These are phyloP conservation scores for Gastrophryne carolinensis DNA, from an alignment of 2,797 vertebrate species.

Conservation along the genomic window DNA sequence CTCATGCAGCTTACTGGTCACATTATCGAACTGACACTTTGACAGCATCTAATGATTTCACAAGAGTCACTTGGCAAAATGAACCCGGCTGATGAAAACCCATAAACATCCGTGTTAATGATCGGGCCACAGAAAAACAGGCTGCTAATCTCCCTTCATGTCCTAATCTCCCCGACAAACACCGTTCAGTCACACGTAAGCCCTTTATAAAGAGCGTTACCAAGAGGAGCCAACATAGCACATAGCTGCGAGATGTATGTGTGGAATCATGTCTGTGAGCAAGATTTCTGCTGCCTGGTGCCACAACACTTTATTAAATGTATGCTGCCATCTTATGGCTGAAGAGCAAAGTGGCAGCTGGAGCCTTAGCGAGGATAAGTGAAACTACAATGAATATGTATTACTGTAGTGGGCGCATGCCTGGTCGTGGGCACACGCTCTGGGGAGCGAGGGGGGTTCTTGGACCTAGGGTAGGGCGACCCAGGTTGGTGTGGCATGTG, in stretches of 20 bases:
- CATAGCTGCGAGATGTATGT: conserved; percentile 51
- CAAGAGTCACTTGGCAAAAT: conserved; percentile 60
- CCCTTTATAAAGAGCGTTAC: conserved; percentile 68
- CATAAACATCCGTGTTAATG: conserved; percentile 64
- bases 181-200: conserved; percentile 64
- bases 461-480: too few species aligned
- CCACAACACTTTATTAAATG: conserved; percentile 41
- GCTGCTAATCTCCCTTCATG: conserved; percentile 63
- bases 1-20: conserved; percentile 51
- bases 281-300: not conserved
- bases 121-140: conserved; percentile 66
- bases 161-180: conserved; percentile 68
- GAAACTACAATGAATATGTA: too few species aligned
- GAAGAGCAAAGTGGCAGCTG: not conserved
- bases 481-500: too few species aligned
- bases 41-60: conserved; percentile 58
- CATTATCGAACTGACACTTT: conserved; percentile 53
- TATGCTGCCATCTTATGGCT: conserved; percentile 59
- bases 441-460: too few species aligned
- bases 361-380: not conserved
- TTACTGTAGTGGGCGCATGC: too few species aligned
- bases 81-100: conserved; percentile 66
- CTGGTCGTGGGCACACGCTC: too few species aligned
- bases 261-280: not conserved
- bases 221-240: conserved; percentile 63